Base-by-base conservation (phyloP, 2,888 invertebrate genomes). In the Salticus scenicus region DNA sequence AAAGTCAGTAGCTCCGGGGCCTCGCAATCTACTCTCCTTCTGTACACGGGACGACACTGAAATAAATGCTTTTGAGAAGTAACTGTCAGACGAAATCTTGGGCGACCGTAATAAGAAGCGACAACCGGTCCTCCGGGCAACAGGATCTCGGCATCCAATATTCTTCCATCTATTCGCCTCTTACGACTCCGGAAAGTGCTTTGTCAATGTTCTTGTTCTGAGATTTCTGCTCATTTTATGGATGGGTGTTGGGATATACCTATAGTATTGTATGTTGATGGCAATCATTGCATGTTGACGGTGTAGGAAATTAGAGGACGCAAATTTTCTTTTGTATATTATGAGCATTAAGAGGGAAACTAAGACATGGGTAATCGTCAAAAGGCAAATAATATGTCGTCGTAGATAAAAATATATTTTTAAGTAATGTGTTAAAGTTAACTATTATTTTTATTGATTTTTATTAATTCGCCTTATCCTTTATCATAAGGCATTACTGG, bases 101-200 rank as follows among this genome's bases (percentile, higher is more conserved):
- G 41, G 72, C 77, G 83, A 84, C 83, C 83, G 51, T 84, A 84
- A 84, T 77, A 84, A 84, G 83, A 84, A 64, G 83, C 33, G 83
- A 84, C 83, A 84, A 77, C 77, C 72, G 77, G 82, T 76, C 83
- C 83, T 84, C 42, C 30, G 83, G 83, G 83, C 83, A 77, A 77
- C 83, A 47, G 67, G 82, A 83, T 83, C 82, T 47, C 72, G 41
- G 76, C 57, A 77, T 77, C 77, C 77, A 77, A 77, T 77, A 77
- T 84, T 77, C 75, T 37, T 47, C 63, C 64, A 64, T 77, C 77
- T 69, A 74, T 73, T 69, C 63, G 57, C 10, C 57, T 57, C 81
- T 75, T 80, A 73, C 73, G 71, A 42, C 69, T 42, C 37, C 76
- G 57, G 42, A 63, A 75, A 83, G 76, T 83, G 82, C 82, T 83